Evolutionary conservation across 2,888 invertebrate genomes (phyloP), one percentile per base, ranked within the genome.

Genomic region (Spatulosminthurus flaviceps): DNA sequence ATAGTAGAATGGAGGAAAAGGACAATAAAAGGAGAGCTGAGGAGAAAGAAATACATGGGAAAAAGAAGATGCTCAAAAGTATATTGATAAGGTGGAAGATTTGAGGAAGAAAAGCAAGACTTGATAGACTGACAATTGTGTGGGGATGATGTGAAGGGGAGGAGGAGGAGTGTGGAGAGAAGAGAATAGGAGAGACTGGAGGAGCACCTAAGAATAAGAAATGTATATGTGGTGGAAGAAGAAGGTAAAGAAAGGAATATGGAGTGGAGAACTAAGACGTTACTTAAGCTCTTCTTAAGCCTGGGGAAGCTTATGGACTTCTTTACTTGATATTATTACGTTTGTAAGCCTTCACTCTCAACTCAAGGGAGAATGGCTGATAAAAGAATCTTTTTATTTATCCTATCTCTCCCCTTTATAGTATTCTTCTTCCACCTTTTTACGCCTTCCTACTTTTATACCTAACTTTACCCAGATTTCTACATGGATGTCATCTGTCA

Each of bases 261-360:
- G 29, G 61, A 74, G 74, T 2, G 29, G 74, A 64, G 64, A 22
- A 75, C 21, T 22, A 70, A 60, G 41, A 34, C 34, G 64, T 29
- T n/a, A 34, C 41, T 22, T 75, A 75, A 75, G 75, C 75, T 60
- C 34, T 41, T 43, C 64, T 60, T 64, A 75, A 66, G 64, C 75
- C 29, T n/a, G 2, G 11, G 41, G 41, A 75, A 75, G 75, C 75
- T 66, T 66, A 75, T n/a, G 66, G 75, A 64, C 75, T 75, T 41
- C 41, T 64, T 75, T 64, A 66, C 64, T 64, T 29, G 61, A 64
- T 75, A 75, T 75, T 75, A 75, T 75, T 64, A 75, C 75, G 64
- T 64, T 75, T 72, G 51, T 29, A 72, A 72, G 72, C 51, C 41
- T 64, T 64, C 61, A n/a, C 61, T 22, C 51, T 72, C 51, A 43